These are phyloP conservation scores for Sceloporus tristichus DNA, from an alignment of 2,113 vertebrate genomes.

Conservation along the genomic window DNA sequence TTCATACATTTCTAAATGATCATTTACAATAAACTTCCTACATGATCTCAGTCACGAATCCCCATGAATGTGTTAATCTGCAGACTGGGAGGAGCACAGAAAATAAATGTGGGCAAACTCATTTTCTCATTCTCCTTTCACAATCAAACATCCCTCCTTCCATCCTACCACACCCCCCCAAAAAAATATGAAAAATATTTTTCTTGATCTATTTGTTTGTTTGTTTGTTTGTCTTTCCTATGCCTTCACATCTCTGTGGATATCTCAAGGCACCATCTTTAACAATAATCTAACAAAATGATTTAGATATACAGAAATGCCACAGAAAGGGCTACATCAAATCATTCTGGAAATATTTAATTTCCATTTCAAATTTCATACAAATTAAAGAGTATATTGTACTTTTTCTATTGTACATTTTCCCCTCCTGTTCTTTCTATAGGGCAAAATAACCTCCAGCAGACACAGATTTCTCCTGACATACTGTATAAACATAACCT, in stretches of 20 bases:
- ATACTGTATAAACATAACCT: conserved; percentile 1
- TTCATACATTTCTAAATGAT: background rate
- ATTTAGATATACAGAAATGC: background rate
- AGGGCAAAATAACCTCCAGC: background rate
- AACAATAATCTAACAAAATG: background rate
- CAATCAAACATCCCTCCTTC: no score
- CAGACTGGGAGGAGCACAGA: background rate
- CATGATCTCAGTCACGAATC: background rate
- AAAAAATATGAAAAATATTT: no score
- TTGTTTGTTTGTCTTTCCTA: background rate
- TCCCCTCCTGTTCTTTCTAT: background rate
- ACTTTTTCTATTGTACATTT: background rate
- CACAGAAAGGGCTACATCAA: background rate
- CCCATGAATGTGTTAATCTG: background rate
- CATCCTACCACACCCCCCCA: no score
- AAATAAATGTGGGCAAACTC: background rate
- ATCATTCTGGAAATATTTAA: background rate
- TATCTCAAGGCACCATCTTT: background rate
- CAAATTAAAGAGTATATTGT: background rate
- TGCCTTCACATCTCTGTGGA: background rate
- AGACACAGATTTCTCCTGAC: conserved; percentile 7
- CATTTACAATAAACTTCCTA: background rate
- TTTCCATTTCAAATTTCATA: background rate
- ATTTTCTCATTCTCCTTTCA: background rate
- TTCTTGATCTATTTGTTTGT: no score